These are phyloP conservation scores for Heterotis niloticus DNA, from an alignment of 2,113 vertebrate species.

Conservation along the genomic window DNA sequence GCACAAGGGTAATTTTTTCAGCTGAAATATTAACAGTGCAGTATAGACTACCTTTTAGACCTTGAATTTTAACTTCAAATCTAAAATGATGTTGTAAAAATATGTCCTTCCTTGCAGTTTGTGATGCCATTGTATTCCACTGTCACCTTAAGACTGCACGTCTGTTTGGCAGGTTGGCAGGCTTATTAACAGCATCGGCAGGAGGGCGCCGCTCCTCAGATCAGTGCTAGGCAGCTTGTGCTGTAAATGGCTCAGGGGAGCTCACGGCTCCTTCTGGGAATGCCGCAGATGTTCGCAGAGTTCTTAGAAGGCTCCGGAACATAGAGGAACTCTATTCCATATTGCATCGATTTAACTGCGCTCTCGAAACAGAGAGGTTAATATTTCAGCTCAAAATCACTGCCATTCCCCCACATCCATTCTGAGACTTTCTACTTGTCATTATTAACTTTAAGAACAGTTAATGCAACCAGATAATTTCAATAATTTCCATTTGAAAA, in stretches of 20 bases:
- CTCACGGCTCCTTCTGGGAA: slow-evolving; percentile 31
- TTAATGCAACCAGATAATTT: too few species aligned
- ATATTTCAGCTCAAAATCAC: neutral
- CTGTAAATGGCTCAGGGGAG: slow-evolving; percentile 29
- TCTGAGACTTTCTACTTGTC: neutral
- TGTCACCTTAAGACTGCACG: too few species aligned
- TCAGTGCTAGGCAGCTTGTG: slow-evolving; percentile 24
- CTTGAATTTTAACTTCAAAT: too few species aligned
- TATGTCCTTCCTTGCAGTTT: too few species aligned
- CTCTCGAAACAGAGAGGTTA: neutral
- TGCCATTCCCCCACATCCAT: neutral
- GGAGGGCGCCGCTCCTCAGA: slow-evolving; percentile 24
- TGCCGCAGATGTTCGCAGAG: slow-evolving; percentile 43
- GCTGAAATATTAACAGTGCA: too few species aligned
- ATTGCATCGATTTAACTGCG: neutral
- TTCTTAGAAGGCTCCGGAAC: slow-evolving; percentile 13
- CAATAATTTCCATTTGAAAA: too few species aligned
- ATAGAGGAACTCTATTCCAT: neutral
- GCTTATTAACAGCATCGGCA: slow-evolving; percentile 24
- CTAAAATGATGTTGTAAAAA: too few species aligned
- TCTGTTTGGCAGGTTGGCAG: neutral
- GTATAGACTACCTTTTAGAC: too few species aligned
- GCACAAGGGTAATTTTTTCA: too few species aligned
- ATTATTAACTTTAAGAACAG: neutral
- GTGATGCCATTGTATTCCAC: too few species aligned